Evolutionary conservation across 1,140 invertebrate species (phyloP).

Genomic region (Heliconius hermathena): DNA sequence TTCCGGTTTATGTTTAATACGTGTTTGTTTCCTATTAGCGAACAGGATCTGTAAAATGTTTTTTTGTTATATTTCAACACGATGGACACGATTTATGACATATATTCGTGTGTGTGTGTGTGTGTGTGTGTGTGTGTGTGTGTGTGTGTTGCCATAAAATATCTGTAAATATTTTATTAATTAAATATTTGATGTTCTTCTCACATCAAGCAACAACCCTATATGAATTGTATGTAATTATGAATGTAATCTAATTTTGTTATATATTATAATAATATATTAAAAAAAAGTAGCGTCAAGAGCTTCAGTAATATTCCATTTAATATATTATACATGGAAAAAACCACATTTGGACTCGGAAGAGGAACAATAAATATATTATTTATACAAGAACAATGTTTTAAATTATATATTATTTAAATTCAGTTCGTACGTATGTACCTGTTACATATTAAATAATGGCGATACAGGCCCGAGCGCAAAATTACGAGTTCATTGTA

Average conservation of each 20-base stretch:
- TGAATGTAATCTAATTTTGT: too few relatives aligned
- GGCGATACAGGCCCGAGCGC: neutral
- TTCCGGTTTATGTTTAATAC: neutral
- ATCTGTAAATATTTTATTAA: neutral
- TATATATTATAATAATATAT: too few relatives aligned
- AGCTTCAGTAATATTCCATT: conserved; percentile 28
- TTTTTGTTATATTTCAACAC: neutral
- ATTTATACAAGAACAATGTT: conserved; percentile 10
- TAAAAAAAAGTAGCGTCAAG: too few relatives aligned
- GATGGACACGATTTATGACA: neutral
- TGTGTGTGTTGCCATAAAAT: neutral
- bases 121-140: neutral
- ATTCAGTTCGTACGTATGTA: conserved; percentile 22
- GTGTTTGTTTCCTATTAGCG: neutral
- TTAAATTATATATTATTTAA: conserved; percentile 34
- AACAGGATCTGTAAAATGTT: neutral
- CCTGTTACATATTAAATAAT: conserved; percentile 21
- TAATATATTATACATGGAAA: conserved; percentile 33
- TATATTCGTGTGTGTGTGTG: neutral
- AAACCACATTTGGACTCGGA: conserved; percentile 17
- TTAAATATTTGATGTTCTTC: too few relatives aligned
- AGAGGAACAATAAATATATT: conserved; percentile 19
- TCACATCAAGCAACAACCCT: too few relatives aligned
- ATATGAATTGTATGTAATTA: too few relatives aligned
- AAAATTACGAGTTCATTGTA: too few relatives aligned